Evolutionary conservation across 2,888 invertebrate genomes (phyloP).

Genomic region (Bellardia pandia): DNA sequence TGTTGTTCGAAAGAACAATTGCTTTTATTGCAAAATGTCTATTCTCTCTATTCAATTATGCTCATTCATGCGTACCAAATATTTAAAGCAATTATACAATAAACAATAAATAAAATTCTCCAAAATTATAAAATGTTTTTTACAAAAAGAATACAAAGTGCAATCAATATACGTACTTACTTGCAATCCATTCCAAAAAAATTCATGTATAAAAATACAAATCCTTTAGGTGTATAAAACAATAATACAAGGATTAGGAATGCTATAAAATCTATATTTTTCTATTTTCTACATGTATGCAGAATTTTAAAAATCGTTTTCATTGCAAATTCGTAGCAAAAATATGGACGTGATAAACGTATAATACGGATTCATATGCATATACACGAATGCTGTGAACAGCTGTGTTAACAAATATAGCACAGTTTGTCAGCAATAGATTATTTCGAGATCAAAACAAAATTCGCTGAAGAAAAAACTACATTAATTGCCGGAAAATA

Average conservation of each 20-base stretch:
- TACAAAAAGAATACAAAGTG: not conserved
- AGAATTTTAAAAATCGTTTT: conserved; percentile 12
- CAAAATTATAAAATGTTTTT: conserved; percentile 7
- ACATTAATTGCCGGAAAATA: too few relatives aligned
- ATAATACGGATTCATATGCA: conserved; percentile 1
- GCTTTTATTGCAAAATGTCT: too few relatives aligned
- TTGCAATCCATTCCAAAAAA: conserved; percentile 11
- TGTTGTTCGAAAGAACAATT: too few relatives aligned
- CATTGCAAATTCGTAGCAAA: conserved; percentile 23
- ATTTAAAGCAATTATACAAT: not conserved
- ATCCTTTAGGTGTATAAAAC: not conserved
- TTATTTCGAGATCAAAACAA: too few relatives aligned
- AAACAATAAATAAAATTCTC: not conserved
- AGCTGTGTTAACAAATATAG: not conserved
- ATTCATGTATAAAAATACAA: not conserved
- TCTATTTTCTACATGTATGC: conserved; percentile 8
- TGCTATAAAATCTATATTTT: conserved; percentile 44
- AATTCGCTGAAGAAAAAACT: too few relatives aligned
- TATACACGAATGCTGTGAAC: not conserved
- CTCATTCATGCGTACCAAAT: not conserved
- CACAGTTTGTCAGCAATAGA: not conserved
- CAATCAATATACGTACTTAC: not conserved
- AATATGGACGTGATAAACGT: conserved; percentile 35
- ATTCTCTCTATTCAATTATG: not conserved
- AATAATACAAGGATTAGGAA: conserved; percentile 30